Evolutionary conservation across 2,888 invertebrate species (phyloP).

Genomic region (Diadegma fenestrale): DNA sequence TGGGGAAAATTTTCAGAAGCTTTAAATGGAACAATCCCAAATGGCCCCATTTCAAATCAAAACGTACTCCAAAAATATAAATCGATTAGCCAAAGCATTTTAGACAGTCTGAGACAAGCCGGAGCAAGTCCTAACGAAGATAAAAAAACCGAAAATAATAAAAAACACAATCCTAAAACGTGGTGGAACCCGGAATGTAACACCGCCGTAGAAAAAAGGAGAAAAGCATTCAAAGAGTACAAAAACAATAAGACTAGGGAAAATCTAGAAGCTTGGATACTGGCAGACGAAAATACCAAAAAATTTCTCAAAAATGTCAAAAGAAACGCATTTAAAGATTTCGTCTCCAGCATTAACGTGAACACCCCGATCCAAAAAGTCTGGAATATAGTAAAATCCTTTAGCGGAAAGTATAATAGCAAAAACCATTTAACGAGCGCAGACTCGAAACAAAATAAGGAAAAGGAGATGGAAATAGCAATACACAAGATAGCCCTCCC

Average conservation of each 20-base stretch:
- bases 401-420: neutral
- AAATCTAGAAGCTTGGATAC: slow-evolving; percentile 3
- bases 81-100: neutral
- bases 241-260: neutral
- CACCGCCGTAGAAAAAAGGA: slow-evolving; percentile 27
- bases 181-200: slow-evolving; percentile 38
- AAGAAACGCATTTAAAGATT: slow-evolving; percentile 12
- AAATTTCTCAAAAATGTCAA: neutral
- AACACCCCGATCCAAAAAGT: slow-evolving; percentile 17
- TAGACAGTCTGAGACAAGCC: neutral
- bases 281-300: neutral
- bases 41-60: neutral
- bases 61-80: neutral
- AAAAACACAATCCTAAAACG: neutral
- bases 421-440: neutral
- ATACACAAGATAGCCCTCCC: slow-evolving; percentile 25
- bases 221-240: slow-evolving; percentile 26
- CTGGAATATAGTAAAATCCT: slow-evolving; percentile 17
- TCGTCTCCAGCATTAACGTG: slow-evolving; percentile 11
- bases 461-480: neutral
- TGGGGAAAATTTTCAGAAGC: neutral
- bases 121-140: neutral
- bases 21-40: neutral
- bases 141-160: neutral
- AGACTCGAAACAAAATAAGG: neutral